Evolutionary conservation across 2,888 invertebrate species (phyloP), one percentile per base, ranked within the genome.

Genomic region (Brachyopa scutellaris): DNA sequence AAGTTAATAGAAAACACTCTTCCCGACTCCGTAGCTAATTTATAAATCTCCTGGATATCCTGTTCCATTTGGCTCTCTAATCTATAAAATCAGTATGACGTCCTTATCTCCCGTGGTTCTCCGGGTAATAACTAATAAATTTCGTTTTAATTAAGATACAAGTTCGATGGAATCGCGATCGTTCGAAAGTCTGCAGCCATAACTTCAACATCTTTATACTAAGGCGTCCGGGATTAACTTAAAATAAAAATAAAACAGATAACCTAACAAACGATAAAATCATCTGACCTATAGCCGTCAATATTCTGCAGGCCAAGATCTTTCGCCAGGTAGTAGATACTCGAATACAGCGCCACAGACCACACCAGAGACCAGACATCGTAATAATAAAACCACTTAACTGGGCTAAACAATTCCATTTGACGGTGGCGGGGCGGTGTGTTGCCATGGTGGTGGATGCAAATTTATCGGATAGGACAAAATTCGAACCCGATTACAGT

Each of bases 311-410:
- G 23, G 11, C 49, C 19, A 31, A 64, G 29, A 57, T 57, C 23
- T 55, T 40, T 53, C n/a, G 8, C 13, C 49, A 29, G 1, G 26
- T 26, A n/a, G 26, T 6, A 26, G 26, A n/a, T n/a, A n/a, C 21
- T 19, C 19, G 6, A 31, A 2, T 11, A 33, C 23, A 40, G 1
- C 7, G 31, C 15, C 3, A n/a, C 51, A 33, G 21, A 49, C 42
- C 42, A 36, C 47, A 47, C 23, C 26, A 6, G 13, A 47, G 33
- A 49, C 38, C 53, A 51, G 59, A 59, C 67, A 31, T 61, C 61
- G 40, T 64, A 26, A 64, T 69, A 80, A 76, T 57, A 38, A 70
- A 69, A 80, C 69, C 76, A 76, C 80, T 80, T 76, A 80, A 76
- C 80, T 64, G 45, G 59, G 57, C 76, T 66, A 66, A 78, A 66